A percentile compares a stretch with the other conserved stretches of the same genome.
phyloP scores from a whole-genome alignment of 2,888 invertebrate species.

The Noctua janthina region DNA sequence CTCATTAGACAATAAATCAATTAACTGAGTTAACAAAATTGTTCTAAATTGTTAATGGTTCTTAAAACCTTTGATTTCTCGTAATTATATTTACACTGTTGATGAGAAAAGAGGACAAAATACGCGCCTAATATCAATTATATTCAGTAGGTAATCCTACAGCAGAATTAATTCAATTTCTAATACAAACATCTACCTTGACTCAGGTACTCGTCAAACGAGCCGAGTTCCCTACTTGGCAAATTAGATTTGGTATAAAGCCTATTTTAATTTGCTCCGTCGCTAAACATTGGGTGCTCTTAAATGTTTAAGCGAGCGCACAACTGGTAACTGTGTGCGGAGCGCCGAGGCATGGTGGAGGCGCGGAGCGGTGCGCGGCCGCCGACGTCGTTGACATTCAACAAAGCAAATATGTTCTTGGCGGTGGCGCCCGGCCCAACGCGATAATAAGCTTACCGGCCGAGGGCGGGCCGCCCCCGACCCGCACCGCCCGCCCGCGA shows the following conservation, averaged over 20 bases:
- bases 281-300: constrained; percentile 87
- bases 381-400: constrained; percentile 83
- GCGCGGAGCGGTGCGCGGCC: constrained; percentile 57
- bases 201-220: constrained; percentile 81
- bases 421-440: constrained; percentile 73
- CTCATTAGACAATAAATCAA: constrained; percentile 36
- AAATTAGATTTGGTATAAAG: constrained; percentile 90
- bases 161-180: constrained; percentile 88
- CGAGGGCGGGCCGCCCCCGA: constrained; percentile 76
- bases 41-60: constrained; percentile 54
- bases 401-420: constrained; percentile 87
- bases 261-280: constrained; percentile 90
- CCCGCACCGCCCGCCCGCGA: constrained; percentile 68
- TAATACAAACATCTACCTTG: constrained; percentile 86
- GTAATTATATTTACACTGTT: constrained; percentile 67
- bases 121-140: constrained; percentile 72
- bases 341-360: constrained; percentile 63
- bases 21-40: constrained; percentile 50
- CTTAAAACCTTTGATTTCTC: constrained; percentile 66
- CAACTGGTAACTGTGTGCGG: constrained; percentile 81
- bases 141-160: constrained; percentile 78
- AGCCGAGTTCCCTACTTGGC: constrained; percentile 84
- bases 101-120: constrained; percentile 65
- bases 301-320: constrained; percentile 88
- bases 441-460: constrained; percentile 88